Evolutionary conservation across 2,888 invertebrate species (phyloP).

Genomic region (Macrosoma leucophasiata): DNA sequence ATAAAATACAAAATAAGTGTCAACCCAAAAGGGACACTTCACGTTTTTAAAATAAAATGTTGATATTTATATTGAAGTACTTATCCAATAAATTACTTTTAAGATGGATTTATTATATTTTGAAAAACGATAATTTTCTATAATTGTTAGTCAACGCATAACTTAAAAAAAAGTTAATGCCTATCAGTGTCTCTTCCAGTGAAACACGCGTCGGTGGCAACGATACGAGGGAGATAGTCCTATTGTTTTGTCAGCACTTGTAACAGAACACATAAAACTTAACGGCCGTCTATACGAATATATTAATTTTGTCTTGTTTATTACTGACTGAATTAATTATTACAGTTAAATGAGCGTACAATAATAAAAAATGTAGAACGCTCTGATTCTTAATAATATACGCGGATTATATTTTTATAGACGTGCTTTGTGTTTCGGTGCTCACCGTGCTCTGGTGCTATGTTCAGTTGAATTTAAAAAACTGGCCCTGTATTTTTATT

Average conservation of each 20-base stretch:
- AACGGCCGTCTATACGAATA: slow-evolving; percentile 45
- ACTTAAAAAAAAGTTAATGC: slow-evolving; percentile 5
- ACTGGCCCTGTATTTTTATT: too few relatives aligned
- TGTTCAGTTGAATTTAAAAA: too few relatives aligned
- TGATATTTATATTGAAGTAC: slow-evolving; percentile 1
- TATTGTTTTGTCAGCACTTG: slow-evolving; percentile 39
- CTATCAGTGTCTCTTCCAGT: slow-evolving; percentile 24
- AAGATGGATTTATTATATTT: slow-evolving; percentile 2
- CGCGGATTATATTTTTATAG: slow-evolving; percentile 27
- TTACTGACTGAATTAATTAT: slow-evolving; percentile 60
- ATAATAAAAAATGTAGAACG: slow-evolving; percentile 58
- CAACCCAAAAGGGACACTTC: too few relatives aligned
- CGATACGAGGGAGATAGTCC: slow-evolving; percentile 28
- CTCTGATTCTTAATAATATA: slow-evolving; percentile 39
- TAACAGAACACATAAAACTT: slow-evolving; percentile 40
- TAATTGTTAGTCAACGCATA: background rate
- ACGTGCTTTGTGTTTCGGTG: slow-evolving; percentile 9
- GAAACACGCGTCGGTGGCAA: slow-evolving; percentile 19
- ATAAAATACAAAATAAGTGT: too few relatives aligned
- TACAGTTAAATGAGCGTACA: slow-evolving; percentile 59
- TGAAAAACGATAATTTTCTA: slow-evolving; percentile 1
- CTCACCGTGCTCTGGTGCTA: background rate
- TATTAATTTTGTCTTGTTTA: slow-evolving; percentile 57
- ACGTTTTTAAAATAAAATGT: too few relatives aligned
- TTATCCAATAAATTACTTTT: background rate